Evolutionary conservation across 2,888 invertebrate genomes (phyloP).

Genomic region (Eupithecia dodoneata): DNA sequence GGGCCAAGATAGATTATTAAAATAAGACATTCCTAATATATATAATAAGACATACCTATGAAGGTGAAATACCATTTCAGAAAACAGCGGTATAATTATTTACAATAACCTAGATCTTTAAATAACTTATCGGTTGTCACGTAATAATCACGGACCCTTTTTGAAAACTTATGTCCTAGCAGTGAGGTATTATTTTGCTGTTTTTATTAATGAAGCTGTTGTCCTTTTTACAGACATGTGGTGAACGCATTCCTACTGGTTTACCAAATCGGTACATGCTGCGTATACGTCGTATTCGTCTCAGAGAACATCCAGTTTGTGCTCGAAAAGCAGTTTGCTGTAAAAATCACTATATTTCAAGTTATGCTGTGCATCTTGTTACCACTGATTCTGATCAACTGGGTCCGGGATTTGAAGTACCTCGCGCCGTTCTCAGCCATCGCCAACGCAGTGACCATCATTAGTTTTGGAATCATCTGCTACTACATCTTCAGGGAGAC

Average conservation of each 20-base stretch:
- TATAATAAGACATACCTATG: too few relatives aligned
- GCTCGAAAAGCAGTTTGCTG: slow-evolving; percentile 78
- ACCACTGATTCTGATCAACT: slow-evolving; percentile 91
- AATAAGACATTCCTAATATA: too few relatives aligned
- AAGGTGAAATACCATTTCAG: too few relatives aligned
- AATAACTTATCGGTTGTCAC: too few relatives aligned
- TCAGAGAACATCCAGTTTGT: slow-evolving; percentile 92
- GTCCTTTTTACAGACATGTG: slow-evolving; percentile 83
- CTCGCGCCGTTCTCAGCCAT: slow-evolving; percentile 95
- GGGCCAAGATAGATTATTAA: too few relatives aligned
- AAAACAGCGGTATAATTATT: too few relatives aligned
- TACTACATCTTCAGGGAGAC: slow-evolving; percentile 92
- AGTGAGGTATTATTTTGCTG: background rate
- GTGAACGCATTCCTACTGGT: slow-evolving; percentile 90
- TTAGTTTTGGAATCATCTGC: slow-evolving; percentile 93
- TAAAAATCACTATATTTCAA: slow-evolving; percentile 82
- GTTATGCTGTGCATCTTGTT: slow-evolving; percentile 90
- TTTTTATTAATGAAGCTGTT: background rate
- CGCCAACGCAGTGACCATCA: slow-evolving; percentile 93
- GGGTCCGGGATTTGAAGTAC: slow-evolving; percentile 92
- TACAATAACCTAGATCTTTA: too few relatives aligned
- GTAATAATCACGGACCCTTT: too few relatives aligned
- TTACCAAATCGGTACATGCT: slow-evolving; percentile 98
- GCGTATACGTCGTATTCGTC: slow-evolving; percentile 98
- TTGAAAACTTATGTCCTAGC: too few relatives aligned